Evolutionary conservation across 1,140 invertebrate species (phyloP).

Genomic region (Drosophila pruinosa): DNA sequence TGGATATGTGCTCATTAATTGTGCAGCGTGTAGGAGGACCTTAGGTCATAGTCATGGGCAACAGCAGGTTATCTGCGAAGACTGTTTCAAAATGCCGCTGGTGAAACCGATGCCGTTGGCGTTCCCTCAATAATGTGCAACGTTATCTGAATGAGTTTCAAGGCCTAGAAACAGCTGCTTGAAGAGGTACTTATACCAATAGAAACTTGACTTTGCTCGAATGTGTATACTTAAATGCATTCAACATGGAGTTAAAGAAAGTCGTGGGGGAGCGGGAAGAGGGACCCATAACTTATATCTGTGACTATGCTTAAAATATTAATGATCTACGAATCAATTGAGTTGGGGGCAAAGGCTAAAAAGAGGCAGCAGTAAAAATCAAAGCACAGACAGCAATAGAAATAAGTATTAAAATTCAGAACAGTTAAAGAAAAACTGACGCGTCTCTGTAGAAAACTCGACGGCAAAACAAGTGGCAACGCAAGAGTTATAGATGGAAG

Average conservation of each 20-base stretch:
- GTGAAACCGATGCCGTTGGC: constrained; percentile 27
- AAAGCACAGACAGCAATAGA: constrained; percentile 36
- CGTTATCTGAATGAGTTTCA: background rate
- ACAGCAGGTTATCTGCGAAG: constrained; percentile 48
- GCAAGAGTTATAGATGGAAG: constrained; percentile 64
- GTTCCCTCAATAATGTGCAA: background rate
- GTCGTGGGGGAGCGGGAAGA: background rate
- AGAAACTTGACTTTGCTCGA: no score
- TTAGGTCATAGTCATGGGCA: background rate
- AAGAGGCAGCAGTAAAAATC: constrained; percentile 68
- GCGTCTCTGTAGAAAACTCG: constrained; percentile 57
- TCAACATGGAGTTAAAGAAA: constrained; percentile 60
- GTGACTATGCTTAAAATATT: constrained; percentile 73
- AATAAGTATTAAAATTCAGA: constrained; percentile 67
- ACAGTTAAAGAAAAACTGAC: constrained; percentile 32
- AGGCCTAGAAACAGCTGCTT: constrained; percentile 17
- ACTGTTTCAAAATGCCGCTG: no score
- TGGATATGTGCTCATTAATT: constrained; percentile 40
- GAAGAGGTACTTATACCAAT: background rate
- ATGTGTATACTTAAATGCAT: constrained; percentile 5
- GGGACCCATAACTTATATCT: constrained; percentile 72
- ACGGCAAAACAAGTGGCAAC: constrained; percentile 46
- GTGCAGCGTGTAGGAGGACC: background rate
- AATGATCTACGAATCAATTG: constrained; percentile 63
- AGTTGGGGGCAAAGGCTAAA: constrained; percentile 22